A percentile compares a stretch with the other conserved stretches of the same genome.
phyloP scores from a whole-genome alignment of 1,140 invertebrate species.

The Temnothorax nylanderi region DNA sequence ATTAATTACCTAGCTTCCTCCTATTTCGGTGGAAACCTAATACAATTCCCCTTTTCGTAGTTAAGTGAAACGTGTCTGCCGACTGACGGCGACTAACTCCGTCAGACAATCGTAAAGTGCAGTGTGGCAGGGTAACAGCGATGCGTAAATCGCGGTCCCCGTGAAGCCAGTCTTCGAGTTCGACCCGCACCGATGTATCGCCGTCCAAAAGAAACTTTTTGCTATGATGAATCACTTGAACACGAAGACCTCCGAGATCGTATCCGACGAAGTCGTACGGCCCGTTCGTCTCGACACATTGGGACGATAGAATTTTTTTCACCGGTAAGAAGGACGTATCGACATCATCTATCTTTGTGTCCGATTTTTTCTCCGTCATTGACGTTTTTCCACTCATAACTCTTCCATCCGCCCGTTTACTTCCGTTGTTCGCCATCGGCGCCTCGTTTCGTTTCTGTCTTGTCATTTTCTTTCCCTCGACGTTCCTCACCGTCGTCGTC shows the following conservation, averaged over 20 bases:
- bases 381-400: slow-evolving; percentile 46
- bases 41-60: slow-evolving; percentile 69
- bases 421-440: slow-evolving; percentile 1
- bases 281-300: slow-evolving; percentile 27
- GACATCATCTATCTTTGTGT: slow-evolving; percentile 37
- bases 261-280: slow-evolving; percentile 76
- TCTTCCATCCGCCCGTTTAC: slow-evolving; percentile 23
- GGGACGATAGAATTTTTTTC: slow-evolving; percentile 39
- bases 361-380: slow-evolving; percentile 32
- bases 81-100: slow-evolving; percentile 76
- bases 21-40: slow-evolving; percentile 69
- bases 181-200: slow-evolving; percentile 81
- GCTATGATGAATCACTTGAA: slow-evolving; percentile 84
- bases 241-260: slow-evolving; percentile 84
- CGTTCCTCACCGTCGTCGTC: too few relatives aligned
- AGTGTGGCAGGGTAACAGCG: slow-evolving; percentile 78
- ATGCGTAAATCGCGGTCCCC: slow-evolving; percentile 81
- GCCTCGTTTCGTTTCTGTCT: slow-evolving; percentile 16
- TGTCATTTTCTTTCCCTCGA: not conserved
- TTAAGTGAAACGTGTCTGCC: slow-evolving; percentile 77
- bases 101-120: slow-evolving; percentile 68
- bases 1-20: not conserved
- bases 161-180: slow-evolving; percentile 83
- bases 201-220: slow-evolving; percentile 83
- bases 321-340: slow-evolving; percentile 56